Evolutionary conservation across 1,140 invertebrate genomes (phyloP).

Genomic region (Muscidifurax raptorellus): DNA sequence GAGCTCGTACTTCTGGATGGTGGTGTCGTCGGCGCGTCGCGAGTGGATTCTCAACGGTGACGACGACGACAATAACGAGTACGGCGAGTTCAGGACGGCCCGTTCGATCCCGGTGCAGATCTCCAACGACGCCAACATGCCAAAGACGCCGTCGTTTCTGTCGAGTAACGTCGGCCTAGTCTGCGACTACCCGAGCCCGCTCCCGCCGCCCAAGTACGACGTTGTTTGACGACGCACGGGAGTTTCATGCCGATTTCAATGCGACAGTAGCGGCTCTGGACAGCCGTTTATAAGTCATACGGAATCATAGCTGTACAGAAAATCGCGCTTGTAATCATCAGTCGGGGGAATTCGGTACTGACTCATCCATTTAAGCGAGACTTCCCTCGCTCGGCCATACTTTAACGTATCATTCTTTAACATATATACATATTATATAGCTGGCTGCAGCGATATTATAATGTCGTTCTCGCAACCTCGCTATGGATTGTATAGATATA

Average conservation of each 20-base stretch:
- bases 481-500: too few relatives aligned
- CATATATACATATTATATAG: background rate
- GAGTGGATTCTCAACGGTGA: constrained; percentile 53
- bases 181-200: constrained; percentile 47
- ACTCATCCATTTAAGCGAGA: constrained; percentile 14
- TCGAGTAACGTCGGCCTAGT: constrained; percentile 60
- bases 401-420: background rate
- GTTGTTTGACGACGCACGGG: constrained; percentile 25
- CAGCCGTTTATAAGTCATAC: background rate
- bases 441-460: too few relatives aligned
- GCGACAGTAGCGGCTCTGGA: background rate
- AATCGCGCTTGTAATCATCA: background rate
- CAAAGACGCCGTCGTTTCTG: constrained; percentile 69
- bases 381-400: constrained; percentile 9
- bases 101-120: background rate
- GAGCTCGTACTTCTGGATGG: constrained; percentile 67
- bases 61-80: background rate
- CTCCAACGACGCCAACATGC: constrained; percentile 55
- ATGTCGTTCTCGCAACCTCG: too few relatives aligned
- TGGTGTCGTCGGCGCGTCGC: constrained; percentile 64
- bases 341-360: constrained; percentile 29
- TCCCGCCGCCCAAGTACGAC: constrained; percentile 54
- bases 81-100: background rate
- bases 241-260: background rate
- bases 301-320: background rate